phyloP scores from a whole-genome alignment of 2,888 invertebrate species.

The Parelbella ahira region DNA sequence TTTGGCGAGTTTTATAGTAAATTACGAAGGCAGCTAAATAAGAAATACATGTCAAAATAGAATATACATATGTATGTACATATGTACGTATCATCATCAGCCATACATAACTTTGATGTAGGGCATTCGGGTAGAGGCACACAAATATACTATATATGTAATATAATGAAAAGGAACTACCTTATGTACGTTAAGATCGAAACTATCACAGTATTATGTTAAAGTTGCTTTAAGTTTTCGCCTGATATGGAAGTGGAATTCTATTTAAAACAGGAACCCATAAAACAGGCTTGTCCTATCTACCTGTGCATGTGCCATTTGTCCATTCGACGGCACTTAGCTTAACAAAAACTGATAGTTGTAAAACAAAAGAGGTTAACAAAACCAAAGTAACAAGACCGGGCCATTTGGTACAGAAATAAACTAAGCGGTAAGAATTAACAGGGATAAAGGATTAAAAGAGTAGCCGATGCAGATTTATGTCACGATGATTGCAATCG shows the following conservation, averaged over 20 bases:
- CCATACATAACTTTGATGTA: no score
- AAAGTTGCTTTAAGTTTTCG: conserved; percentile 31
- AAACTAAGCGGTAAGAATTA: conserved; percentile 80
- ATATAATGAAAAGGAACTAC: no score
- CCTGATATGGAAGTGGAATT: conserved; percentile 40
- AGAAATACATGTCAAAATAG: no score
- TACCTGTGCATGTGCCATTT: conserved; percentile 62
- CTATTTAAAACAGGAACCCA: conserved; percentile 48
- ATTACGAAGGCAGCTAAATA: no score
- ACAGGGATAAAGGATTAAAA: conserved; percentile 79
- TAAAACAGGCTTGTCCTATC: conserved; percentile 61
- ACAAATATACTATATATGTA: no score
- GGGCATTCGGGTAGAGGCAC: no score
- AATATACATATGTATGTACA: no score
- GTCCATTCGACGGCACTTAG: conserved; percentile 75
- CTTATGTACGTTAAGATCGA: conserved; percentile 11
- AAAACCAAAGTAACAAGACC: conserved; percentile 68
- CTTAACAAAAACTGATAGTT: conserved; percentile 80
- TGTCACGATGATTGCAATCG: conserved; percentile 76
- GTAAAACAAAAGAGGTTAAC: conserved; percentile 74
- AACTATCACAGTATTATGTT: conserved; percentile 24
- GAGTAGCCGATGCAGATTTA: conserved; percentile 80
- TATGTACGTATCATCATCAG: no score
- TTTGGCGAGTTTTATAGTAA: no score
- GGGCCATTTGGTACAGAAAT: conserved; percentile 72